These are phyloP conservation scores for Acipenser oxyrinchus DNA, from an alignment of 2,797 vertebrate genomes.

Conservation along the genomic window DNA sequence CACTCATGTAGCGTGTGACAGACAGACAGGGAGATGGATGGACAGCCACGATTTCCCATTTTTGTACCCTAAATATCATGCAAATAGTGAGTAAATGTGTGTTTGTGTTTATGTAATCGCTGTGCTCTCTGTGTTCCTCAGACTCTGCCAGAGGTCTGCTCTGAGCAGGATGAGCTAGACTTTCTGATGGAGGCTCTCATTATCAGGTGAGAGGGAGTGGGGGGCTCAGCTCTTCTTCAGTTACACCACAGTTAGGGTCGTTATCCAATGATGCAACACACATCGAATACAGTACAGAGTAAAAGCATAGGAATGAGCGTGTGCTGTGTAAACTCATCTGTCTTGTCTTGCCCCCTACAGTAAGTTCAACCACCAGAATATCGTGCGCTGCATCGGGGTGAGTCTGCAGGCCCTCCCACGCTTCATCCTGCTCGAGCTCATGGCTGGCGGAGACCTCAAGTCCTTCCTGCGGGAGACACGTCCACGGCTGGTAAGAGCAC, in stretches of 20 bases:
- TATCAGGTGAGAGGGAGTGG: conserved; percentile 71
- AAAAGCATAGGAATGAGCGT: too few relatives aligned
- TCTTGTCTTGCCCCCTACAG: conserved; percentile 46
- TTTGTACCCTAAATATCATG: too few relatives aligned
- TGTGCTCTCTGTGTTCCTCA: conserved; percentile 31
- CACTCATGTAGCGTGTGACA: too few relatives aligned
- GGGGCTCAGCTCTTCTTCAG: too few relatives aligned
- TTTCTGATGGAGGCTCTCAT: conserved; percentile 98
- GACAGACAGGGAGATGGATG: too few relatives aligned
- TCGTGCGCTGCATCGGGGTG: conserved; percentile 89
- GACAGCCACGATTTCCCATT: too few relatives aligned
- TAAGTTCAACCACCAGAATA: conserved; percentile 98
- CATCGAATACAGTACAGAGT: too few relatives aligned
- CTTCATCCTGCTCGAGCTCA: conserved; percentile 93
- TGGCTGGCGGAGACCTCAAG: conserved; percentile 95
- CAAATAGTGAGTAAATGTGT: too few relatives aligned
- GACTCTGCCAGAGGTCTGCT: conserved; percentile 96
- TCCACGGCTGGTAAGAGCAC: conserved; percentile 78
- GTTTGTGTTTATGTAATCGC: too few relatives aligned
- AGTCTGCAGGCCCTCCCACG: conserved; percentile 90
- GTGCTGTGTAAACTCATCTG: too few relatives aligned
- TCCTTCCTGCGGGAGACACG: conserved; percentile 89
- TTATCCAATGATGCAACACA: too few relatives aligned
- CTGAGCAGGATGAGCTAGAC: conserved; percentile 93
- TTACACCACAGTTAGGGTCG: too few relatives aligned